Conservation (phyloP, 1,140 invertebrate genomes). For the Hycleus cichorii region DNA sequence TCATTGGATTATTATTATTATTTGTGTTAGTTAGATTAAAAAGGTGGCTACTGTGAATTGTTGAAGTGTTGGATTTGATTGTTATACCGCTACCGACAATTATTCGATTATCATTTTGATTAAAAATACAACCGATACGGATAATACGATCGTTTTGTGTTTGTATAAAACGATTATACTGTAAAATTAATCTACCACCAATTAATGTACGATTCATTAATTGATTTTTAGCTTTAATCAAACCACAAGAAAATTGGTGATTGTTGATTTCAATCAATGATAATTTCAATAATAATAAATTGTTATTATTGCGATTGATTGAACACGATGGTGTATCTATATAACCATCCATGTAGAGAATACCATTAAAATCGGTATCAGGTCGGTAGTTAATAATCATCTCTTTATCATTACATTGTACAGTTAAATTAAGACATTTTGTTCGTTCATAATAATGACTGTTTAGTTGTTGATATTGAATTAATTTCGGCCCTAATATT, state of each 20-base stretch:
- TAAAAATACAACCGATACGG: slow-evolving; percentile 53
- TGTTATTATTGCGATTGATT: slow-evolving; percentile 29
- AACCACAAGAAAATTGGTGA: slow-evolving; percentile 22
- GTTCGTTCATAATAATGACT: slow-evolving; percentile 44
- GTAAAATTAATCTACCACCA: slow-evolving; percentile 54
- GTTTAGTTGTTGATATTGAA: slow-evolving; percentile 31
- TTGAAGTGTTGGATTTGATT: slow-evolving; percentile 26
- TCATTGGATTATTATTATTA: slow-evolving; percentile 16
- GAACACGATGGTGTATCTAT: slow-evolving; percentile 47
- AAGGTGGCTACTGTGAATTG: background rate
- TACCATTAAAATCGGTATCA: slow-evolving; percentile 49
- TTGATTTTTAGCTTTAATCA: slow-evolving; percentile 27
- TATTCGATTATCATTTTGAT: slow-evolving; percentile 33
- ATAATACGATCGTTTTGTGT: slow-evolving; percentile 58
- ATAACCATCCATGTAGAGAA: slow-evolving; percentile 54
- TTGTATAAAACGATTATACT: slow-evolving; percentile 58
- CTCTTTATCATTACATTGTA: slow-evolving; percentile 47
- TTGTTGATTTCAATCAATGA: slow-evolving; percentile 16
- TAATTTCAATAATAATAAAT: slow-evolving; percentile 23
- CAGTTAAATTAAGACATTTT: slow-evolving; percentile 47
- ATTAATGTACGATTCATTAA: slow-evolving; percentile 48
- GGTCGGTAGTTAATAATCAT: slow-evolving; percentile 52
- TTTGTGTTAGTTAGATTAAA: background rate
- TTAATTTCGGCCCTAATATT: slow-evolving; percentile 42
- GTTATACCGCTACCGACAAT: slow-evolving; percentile 37